These are phyloP conservation scores for Neuroterus valhalla DNA, from an alignment of 1,140 invertebrate species.

Conservation along the genomic window DNA sequence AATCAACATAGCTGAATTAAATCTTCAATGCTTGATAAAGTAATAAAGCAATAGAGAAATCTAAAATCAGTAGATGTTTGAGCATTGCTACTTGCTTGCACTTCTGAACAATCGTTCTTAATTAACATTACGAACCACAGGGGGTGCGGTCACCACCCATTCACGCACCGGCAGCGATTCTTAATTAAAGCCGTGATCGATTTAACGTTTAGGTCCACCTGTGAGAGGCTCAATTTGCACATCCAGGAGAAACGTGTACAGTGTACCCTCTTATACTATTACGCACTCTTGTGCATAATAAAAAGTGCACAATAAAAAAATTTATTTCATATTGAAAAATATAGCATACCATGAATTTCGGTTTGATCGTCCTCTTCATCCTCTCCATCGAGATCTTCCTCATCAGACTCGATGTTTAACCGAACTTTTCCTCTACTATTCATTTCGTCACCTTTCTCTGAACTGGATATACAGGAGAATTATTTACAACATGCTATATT, in stretches of 20 bases:
- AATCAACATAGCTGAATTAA: not conserved
- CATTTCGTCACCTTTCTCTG: slow-evolving; percentile 83
- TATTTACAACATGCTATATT: slow-evolving; percentile 29
- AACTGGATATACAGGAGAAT: slow-evolving; percentile 71
- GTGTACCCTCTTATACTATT: too few relatives aligned
- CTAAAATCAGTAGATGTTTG: not conserved
- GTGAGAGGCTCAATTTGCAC: slow-evolving; percentile 14
- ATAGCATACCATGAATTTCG: slow-evolving; percentile 62
- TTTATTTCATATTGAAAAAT: slow-evolving; percentile 1
- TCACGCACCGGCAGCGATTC: slow-evolving; percentile 11
- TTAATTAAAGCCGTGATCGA: slow-evolving; percentile 20
- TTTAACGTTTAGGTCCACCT: slow-evolving; percentile 5
- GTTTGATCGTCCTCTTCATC: slow-evolving; percentile 73
- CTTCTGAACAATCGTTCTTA: slow-evolving; percentile 8
- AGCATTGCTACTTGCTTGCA: slow-evolving; percentile 6
- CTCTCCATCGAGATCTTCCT: slow-evolving; percentile 73
- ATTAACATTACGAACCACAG: slow-evolving; percentile 15
- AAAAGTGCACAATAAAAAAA: too few relatives aligned
- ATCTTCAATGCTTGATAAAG: not conserved
- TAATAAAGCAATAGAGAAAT: too few relatives aligned
- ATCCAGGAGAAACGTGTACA: not conserved
- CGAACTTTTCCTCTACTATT: slow-evolving; percentile 82
- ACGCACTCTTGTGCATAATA: too few relatives aligned
- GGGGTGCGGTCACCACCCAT: slow-evolving; percentile 18
- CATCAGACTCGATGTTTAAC: slow-evolving; percentile 77